Base-by-base conservation (phyloP, 1,140 invertebrate genomes). In the Drosophila mojavensis region DNA sequence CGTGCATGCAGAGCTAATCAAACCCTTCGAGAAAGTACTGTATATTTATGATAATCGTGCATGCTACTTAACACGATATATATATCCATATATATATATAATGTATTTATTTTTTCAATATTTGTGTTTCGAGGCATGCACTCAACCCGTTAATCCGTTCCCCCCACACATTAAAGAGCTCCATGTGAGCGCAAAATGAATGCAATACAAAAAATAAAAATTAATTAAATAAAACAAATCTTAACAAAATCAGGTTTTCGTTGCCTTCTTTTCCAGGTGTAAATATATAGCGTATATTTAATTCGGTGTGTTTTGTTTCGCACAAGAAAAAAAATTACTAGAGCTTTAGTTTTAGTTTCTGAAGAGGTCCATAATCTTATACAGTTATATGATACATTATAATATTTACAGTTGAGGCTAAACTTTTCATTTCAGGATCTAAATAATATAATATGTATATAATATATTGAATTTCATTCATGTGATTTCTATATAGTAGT, bases 221-320 rank as follows among this genome's bases (percentile, higher is more conserved):
- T 33, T 33, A 33, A 33, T 33, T 43, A 33, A 47, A 60, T 13
- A n/a, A 43, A 33, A 26, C 10, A 39, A 39, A 39, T 39, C 36
- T 39, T 39, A 39, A 39, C 36, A 39, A 39, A 39, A 39, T 11
- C 36, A 39, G 36, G 36, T 0, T 11, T 47, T 15, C 15, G 41
- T 43, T 15, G 36, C 26, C n/a, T 17, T 61, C 39, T 48, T 55
- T 13, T 63, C 28, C 43, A 63, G 30, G 20, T 20, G 26, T 53
- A 51, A 51, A 50, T 51, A 67, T 17, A 60, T 48, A 50, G 13
- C 33, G 47, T 28, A 58, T 58, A 30, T 47, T 65, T 73, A 58
- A 60, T 77, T 43, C 67, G 20, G 56, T 80, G 68, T 81, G 79
- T 81, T 81, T 78, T 81, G 64, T 71, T 82, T 78, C 71, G 71